Evolutionary conservation across 2,888 invertebrate genomes (phyloP).

Genomic region (Heliconius sara): DNA sequence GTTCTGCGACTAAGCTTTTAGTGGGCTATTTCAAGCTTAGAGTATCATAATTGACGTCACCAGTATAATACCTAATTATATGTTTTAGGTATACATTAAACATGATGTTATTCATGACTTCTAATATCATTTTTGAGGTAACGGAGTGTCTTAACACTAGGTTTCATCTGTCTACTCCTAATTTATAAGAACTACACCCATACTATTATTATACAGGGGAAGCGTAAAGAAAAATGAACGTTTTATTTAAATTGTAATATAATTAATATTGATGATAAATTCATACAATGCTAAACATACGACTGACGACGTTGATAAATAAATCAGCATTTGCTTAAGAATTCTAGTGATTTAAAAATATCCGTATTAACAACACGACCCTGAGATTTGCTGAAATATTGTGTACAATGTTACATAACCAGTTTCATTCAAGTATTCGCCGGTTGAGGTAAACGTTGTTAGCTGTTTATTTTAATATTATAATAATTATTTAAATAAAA

Average conservation of each 20-base stretch:
- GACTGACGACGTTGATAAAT: slow-evolving; percentile 33
- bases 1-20: slow-evolving; percentile 7
- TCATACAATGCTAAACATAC: slow-evolving; percentile 10
- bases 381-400: slow-evolving; percentile 11
- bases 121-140: too few species aligned
- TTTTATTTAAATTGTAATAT: not conserved
- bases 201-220: not conserved
- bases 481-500: not conserved
- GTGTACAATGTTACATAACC: slow-evolving; percentile 9
- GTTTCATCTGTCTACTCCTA: too few species aligned
- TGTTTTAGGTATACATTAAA: not conserved
- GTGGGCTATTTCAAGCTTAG: not conserved
- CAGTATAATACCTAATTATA: not conserved
- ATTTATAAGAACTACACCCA: too few species aligned
- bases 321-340: slow-evolving; percentile 1
- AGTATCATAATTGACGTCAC: not conserved
- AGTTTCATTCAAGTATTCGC: slow-evolving; percentile 20
- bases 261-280: not conserved
- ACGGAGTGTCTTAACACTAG: too few species aligned
- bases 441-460: not conserved
- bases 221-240: not conserved
- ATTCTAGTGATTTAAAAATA: slow-evolving; percentile 26
- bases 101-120: too few species aligned
- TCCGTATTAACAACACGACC: slow-evolving; percentile 11
- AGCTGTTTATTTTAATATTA: slow-evolving; percentile 1